Percentiles rank a stretch among this genome's conserved stretches.
These are phyloP conservation scores for Scolopax rusticola DNA, from an alignment of 2,797 vertebrate genomes.

Conservation along the genomic window DNA sequence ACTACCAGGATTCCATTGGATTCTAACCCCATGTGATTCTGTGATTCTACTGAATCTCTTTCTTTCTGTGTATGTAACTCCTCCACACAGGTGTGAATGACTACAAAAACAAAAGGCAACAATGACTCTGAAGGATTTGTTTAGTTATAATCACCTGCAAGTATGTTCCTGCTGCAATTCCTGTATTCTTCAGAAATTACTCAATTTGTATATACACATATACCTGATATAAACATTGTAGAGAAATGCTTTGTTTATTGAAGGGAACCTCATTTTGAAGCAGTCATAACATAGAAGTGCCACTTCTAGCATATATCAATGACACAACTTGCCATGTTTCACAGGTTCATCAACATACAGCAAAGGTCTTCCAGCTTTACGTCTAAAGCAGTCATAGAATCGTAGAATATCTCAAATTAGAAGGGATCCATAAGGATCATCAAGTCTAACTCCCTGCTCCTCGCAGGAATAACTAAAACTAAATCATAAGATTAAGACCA, in stretches of 20 bases:
- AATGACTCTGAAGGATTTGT: not conserved
- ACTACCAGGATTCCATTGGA: not conserved
- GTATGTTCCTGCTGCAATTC: not conserved
- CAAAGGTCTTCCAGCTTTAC: not conserved
- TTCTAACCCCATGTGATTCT: too few species aligned
- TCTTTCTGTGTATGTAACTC: not conserved
- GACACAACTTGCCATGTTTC: not conserved
- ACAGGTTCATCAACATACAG: not conserved
- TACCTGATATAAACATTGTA: not conserved
- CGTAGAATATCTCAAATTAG: not conserved
- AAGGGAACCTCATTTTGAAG: not conserved
- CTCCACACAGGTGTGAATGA: not conserved
- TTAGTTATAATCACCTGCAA: not conserved
- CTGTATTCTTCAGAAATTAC: not conserved
- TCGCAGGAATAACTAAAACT: not conserved
- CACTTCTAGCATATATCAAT: not conserved
- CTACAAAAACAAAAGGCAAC: not conserved
- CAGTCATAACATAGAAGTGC: not conserved
- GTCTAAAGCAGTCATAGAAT: not conserved
- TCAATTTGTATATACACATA: accelerated
- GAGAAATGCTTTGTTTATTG: not conserved
- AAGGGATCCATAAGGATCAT: not conserved
- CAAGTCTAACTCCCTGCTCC: not conserved
- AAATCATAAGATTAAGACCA: not conserved
- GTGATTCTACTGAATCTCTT: not conserved